These are phyloP conservation scores for Perithous albicinctus DNA, from an alignment of 2,888 invertebrate genomes.

Conservation along the genomic window DNA sequence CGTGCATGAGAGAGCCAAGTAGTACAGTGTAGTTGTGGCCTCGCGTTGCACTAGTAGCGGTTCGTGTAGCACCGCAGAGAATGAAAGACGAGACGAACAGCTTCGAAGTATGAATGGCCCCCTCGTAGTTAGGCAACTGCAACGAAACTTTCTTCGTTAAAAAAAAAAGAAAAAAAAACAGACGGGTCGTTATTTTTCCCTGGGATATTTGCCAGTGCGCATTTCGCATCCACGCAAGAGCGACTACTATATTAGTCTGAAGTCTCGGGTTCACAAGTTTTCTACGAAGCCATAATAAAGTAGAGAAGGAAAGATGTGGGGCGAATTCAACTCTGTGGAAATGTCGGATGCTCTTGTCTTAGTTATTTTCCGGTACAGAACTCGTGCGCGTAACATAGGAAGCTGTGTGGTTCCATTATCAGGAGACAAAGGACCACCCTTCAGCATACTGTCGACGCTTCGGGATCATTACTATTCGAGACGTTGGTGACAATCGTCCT, in stretches of 20 bases:
- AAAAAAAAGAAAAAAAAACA: conserved; percentile 18
- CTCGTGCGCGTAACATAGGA: not conserved
- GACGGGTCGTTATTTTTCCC: conserved; percentile 66
- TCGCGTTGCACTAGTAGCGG: conserved; percentile 25
- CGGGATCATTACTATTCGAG: not conserved
- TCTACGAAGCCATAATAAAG: conserved; percentile 10
- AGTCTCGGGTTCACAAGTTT: not conserved
- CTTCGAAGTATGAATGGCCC: conserved; percentile 68
- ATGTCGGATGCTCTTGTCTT: not conserved
- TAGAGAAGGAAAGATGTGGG: not conserved
- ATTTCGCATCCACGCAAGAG: not conserved
- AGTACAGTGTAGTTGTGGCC: conserved; percentile 26
- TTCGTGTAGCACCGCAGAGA: conserved; percentile 25
- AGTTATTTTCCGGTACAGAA: not conserved
- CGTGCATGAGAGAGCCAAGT: conserved; percentile 20
- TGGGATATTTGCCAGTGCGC: conserved; percentile 18
- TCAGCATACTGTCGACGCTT: not conserved
- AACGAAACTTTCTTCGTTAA: conserved; percentile 70
- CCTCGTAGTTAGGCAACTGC: conserved; percentile 42
- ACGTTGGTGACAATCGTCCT: not conserved
- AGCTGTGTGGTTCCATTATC: conserved; percentile 23
- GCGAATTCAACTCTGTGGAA: conserved; percentile 16
- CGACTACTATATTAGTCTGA: conserved; percentile 6
- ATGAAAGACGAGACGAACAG: conserved; percentile 38
- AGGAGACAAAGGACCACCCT: conserved; percentile 25